Base-by-base conservation (phyloP, 1,140 invertebrate genomes). In the Eriocheir sinensis region DNA sequence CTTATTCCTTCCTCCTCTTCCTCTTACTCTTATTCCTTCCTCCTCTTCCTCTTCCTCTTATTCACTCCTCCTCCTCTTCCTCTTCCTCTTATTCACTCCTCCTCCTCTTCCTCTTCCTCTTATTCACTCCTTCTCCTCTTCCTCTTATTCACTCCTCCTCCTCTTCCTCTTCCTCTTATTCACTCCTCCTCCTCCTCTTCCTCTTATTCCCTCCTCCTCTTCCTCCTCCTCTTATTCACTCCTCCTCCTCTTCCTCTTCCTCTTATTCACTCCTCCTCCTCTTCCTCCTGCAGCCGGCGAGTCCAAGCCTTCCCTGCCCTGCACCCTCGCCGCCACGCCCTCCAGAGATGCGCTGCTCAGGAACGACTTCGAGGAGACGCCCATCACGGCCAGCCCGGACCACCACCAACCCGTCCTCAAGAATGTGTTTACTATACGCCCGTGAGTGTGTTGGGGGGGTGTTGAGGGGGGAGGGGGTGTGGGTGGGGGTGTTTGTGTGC, bases 371-470 rank as follows among this genome's bases (percentile, higher is more conserved):
- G 30, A 91, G 6, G 93, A 94, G 21, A 81, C 48, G 15, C 48
- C 93, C 0, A 41, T 94, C 36, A 94, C 93, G 0, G 93, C 93
- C 6, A 53, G 80, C 34, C 48, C 89, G 0, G 89, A 88, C 2
- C 89, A 94, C 17, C 93, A 94, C 53, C 40, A 81, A 21, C 93
- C 93, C 41, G 44, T 94, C 38, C 2, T 94, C 36, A 94, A 94
- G 89, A 94, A 94, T 36, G 93, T 92, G 21, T 94, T 94, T 53
- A 94, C 89, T 36, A 91, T 94, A 44, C 44, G 72, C 3, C 93
- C 93, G 93, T 94, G 48, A 91, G 93, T 94, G 48, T 38, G 0
- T 9, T 34, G 12, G 2, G 1, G 27, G 15, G 60, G 53, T 72
- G 53, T 4, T 15, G 4, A 15, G 44, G 44, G 4, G 44, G 44